Evolutionary conservation across 37 sponge, comb jelly and placozoan genomes (phyloP), one percentile per base, ranked within the genome.

Genomic region (Ianthella basta): DNA sequence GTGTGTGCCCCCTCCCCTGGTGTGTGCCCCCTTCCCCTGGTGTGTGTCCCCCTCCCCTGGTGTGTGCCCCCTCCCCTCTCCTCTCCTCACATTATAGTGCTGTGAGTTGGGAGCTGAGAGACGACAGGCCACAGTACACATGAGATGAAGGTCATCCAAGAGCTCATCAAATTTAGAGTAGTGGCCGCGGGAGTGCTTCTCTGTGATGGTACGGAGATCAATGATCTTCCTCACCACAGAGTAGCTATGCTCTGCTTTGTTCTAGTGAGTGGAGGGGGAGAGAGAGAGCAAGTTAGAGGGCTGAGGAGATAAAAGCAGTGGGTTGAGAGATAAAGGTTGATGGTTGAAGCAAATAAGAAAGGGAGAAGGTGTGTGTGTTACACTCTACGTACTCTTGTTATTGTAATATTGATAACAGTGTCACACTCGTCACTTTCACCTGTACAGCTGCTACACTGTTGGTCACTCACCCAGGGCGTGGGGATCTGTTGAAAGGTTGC

Each of bases 101-200:
- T 6, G n/a, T 21, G 89, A 61, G 13, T 37, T 30, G n/a, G 20
- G 15, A 18, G 83, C 53, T 65, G 80, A 83, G 81, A 35, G 79
- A 34, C 67, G 25, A 56, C 84, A 90, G 35, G 90, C 82, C 59
- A 82, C 91, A 66, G 86, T 66, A 44, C 36, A 90, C 87, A 90
- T 59, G 12, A 55, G 34, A 3, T 50, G 60, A 24, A 90, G 54
- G 80, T 90, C 90, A 36, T 79, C 60, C 55, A 81, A 60, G 34
- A 86, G 36, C 37, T 81, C 54, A 29, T 90, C 87, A 40, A 87
- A 33, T 16, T 36, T 64, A 19, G 38, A 23, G 64, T 90, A 90
- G 61, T 87, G 60, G 16, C 40, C n/a, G 4, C 6, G 44, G 0
- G 59, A 50, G n/a, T 83, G 23, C 80, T 86, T 91, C 41, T 35